These are phyloP conservation scores for Pitangus sulphuratus DNA, from an alignment of 2,797 vertebrate genomes.

Conservation along the genomic window DNA sequence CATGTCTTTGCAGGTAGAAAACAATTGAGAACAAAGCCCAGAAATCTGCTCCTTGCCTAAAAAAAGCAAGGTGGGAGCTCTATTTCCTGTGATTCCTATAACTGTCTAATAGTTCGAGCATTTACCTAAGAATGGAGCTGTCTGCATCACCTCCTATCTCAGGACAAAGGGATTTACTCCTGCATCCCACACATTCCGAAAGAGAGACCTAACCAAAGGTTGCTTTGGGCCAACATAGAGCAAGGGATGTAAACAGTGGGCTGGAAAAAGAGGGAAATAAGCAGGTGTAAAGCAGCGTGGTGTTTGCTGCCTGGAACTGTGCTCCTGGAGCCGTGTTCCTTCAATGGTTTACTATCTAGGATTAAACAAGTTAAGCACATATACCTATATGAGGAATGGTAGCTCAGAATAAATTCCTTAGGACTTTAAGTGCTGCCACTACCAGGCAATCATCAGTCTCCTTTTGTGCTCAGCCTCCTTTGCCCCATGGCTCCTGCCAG, in stretches of 20 bases:
- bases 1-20: not conserved
- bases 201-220: not conserved
- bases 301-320: not conserved
- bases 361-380: not conserved
- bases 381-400: not conserved
- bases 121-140: not conserved
- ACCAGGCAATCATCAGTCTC: not conserved
- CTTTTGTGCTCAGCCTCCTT: not conserved
- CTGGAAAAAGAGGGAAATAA: not conserved
- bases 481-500: not conserved
- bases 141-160: not conserved
- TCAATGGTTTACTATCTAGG: accelerated
- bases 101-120: not conserved
- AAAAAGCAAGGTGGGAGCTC: not conserved
- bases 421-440: not conserved
- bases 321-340: not conserved
- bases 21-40: not conserved
- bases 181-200: not conserved
- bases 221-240: not conserved
- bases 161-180: not conserved
- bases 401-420: not conserved
- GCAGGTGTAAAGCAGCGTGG: not conserved
- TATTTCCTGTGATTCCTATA: not conserved
- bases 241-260: accelerated
- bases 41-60: not conserved